phyloP scores from a whole-genome alignment of 2,113 vertebrate species.

The Gnathonemus longibarbis region DNA sequence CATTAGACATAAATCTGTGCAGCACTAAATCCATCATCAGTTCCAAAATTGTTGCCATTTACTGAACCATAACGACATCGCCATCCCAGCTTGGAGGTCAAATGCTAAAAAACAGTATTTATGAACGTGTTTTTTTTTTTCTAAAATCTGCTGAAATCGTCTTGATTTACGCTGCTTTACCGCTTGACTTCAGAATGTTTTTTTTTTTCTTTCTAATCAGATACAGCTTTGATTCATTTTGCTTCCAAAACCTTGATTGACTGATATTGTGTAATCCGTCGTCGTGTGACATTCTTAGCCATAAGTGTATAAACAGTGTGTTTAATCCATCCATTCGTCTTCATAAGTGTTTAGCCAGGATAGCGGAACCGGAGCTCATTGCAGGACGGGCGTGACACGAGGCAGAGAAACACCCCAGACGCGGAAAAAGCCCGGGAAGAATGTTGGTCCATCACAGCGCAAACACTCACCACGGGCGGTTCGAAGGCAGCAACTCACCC shows the following conservation, averaged over 20 bases:
- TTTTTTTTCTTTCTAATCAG: not conserved
- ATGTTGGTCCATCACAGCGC: not conserved
- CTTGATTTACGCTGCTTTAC: not conserved
- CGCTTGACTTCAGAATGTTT: not conserved
- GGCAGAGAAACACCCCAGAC: not conserved
- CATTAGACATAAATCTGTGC: not conserved
- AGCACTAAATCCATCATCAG: not conserved
- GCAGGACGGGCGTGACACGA: not conserved
- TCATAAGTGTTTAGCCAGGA: not conserved
- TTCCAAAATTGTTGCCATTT: constrained; percentile 5
- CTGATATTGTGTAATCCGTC: not conserved
- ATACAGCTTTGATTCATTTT: not conserved
- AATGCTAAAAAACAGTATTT: not conserved
- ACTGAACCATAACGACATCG: not conserved
- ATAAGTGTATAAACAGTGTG: not conserved
- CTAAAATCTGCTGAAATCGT: not conserved
- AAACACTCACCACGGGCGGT: not conserved
- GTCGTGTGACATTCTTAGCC: not conserved
- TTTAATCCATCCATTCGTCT: not conserved
- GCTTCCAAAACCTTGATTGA: not conserved
- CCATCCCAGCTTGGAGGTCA: not conserved
- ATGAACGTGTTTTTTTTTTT: not conserved
- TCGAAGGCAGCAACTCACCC: not conserved
- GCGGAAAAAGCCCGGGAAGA: not conserved
- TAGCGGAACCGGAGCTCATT: not conserved